A percentile compares a stretch with the other conserved stretches of the same genome.
These are phyloP conservation scores for Condylura cristata DNA, from an alignment of 2,113 vertebrate species.

Conservation along the genomic window DNA sequence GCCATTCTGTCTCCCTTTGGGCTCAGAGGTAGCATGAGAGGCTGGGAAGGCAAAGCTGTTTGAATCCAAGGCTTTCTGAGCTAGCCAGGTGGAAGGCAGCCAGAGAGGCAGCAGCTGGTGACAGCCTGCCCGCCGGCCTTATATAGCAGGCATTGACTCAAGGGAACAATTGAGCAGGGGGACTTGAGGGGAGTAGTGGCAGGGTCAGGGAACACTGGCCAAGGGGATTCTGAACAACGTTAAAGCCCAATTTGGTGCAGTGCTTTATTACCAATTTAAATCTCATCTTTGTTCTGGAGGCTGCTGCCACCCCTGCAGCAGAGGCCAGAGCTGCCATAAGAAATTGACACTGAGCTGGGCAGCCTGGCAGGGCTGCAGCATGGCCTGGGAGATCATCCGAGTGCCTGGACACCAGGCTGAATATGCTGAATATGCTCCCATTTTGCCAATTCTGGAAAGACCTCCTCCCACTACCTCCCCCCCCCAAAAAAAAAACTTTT, in stretches of 20 bases:
- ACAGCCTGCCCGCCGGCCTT: neutral
- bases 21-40: slow-evolving; percentile 29
- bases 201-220: slow-evolving; percentile 51
- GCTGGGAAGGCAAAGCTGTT: slow-evolving; percentile 2
- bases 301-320: neutral
- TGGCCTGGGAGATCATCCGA: neutral
- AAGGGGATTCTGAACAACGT: slow-evolving; percentile 66
- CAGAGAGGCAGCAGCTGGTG: slow-evolving; percentile 67
- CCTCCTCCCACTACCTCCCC: too few species aligned
- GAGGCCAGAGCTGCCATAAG: neutral
- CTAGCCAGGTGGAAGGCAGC: slow-evolving; percentile 75
- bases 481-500: neutral
- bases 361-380: neutral
- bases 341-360: neutral
- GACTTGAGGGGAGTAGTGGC: neutral
- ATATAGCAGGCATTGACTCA: slow-evolving; percentile 7
- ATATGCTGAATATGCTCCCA: accelerated
- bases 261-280: slow-evolving; percentile 79
- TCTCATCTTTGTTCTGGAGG: slow-evolving; percentile 51
- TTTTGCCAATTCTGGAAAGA: neutral
- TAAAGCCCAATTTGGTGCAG: slow-evolving; percentile 63
- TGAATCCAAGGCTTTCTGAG: slow-evolving; percentile 38
- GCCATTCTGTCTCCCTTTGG: neutral
- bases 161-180: slow-evolving; percentile 36
- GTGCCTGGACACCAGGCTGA: neutral